These are phyloP conservation scores for Homarus gammarus DNA, from an alignment of 2,888 invertebrate species.

Conservation along the genomic window DNA sequence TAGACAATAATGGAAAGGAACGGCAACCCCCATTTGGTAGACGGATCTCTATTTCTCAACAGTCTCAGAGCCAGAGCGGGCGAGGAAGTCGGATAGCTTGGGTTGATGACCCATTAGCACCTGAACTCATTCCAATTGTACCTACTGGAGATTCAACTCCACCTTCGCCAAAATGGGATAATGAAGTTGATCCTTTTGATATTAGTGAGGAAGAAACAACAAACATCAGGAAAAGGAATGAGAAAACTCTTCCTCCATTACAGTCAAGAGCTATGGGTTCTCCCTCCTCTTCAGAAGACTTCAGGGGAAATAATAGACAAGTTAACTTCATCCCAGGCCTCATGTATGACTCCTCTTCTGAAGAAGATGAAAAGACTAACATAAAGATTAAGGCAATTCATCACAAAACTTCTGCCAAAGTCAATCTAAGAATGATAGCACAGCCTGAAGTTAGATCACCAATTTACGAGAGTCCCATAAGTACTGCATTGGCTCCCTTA, in stretches of 20 bases:
- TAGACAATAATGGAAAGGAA: background rate
- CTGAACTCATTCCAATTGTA: background rate
- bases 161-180: slow-evolving; percentile 26
- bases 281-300: slow-evolving; percentile 28
- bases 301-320: background rate
- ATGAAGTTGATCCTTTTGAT: slow-evolving; percentile 26
- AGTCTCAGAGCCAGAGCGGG: slow-evolving; percentile 68
- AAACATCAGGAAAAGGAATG: slow-evolving; percentile 25
- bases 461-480: slow-evolving; percentile 60
- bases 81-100: slow-evolving; percentile 72
- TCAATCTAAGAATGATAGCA: slow-evolving; percentile 40
- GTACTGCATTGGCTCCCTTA: slow-evolving; percentile 59
- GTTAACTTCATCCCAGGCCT: slow-evolving; percentile 56
- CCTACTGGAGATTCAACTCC: slow-evolving; percentile 42
- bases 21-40: background rate
- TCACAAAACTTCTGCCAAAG: slow-evolving; percentile 17
- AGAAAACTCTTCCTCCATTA: slow-evolving; percentile 10
- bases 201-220: slow-evolving; percentile 9
- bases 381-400: background rate
- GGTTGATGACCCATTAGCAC: slow-evolving; percentile 47
- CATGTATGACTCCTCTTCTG: slow-evolving; percentile 60
- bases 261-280: background rate
- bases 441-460: slow-evolving; percentile 34
- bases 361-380: background rate
- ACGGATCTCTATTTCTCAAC: slow-evolving; percentile 40